phyloP scores from a whole-genome alignment of 1,140 invertebrate species.

The Drosophila serrata region DNA sequence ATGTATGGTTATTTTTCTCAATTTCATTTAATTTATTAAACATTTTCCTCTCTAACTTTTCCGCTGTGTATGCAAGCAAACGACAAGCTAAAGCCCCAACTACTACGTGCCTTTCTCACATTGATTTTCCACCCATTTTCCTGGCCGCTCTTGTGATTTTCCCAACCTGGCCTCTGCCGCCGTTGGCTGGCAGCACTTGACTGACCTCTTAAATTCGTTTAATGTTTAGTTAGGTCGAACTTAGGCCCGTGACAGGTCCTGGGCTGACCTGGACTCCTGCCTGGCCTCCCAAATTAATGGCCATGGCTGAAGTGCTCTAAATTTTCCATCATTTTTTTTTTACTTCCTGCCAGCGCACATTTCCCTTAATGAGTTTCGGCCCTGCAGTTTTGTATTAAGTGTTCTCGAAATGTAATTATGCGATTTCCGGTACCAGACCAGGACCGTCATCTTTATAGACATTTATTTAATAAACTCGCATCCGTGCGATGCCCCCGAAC shows the following conservation, averaged over 20 bases:
- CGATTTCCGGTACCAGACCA: constrained; percentile 39
- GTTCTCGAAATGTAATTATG: constrained; percentile 75
- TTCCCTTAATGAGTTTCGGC: constrained; percentile 75
- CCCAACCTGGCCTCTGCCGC: constrained; percentile 8
- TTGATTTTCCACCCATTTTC: constrained; percentile 42
- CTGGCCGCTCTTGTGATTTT: constrained; percentile 18
- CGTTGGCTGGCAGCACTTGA: constrained; percentile 36
- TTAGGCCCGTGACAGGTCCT: constrained; percentile 47
- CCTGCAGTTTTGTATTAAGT: constrained; percentile 56
- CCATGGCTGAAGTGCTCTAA: constrained; percentile 69
- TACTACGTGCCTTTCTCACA: constrained; percentile 35
- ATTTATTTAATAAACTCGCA: constrained; percentile 70
- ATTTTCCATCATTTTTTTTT: constrained; percentile 63
- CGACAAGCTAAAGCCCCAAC: constrained; percentile 16
- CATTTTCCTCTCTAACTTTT: background rate
- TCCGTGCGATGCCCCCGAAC: constrained; percentile 1
- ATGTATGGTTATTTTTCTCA: no score
- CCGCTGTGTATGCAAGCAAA: constrained; percentile 12
- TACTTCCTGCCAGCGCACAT: constrained; percentile 20
- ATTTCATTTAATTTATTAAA: background rate
- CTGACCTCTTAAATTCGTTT: constrained; percentile 78
- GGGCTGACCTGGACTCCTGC: constrained; percentile 11
- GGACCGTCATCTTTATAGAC: constrained; percentile 44
- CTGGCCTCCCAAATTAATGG: constrained; percentile 62
- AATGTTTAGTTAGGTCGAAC: constrained; percentile 80